These are phyloP conservation scores for Xestia xanthographa DNA, from an alignment of 2,888 invertebrate species.

Conservation along the genomic window DNA sequence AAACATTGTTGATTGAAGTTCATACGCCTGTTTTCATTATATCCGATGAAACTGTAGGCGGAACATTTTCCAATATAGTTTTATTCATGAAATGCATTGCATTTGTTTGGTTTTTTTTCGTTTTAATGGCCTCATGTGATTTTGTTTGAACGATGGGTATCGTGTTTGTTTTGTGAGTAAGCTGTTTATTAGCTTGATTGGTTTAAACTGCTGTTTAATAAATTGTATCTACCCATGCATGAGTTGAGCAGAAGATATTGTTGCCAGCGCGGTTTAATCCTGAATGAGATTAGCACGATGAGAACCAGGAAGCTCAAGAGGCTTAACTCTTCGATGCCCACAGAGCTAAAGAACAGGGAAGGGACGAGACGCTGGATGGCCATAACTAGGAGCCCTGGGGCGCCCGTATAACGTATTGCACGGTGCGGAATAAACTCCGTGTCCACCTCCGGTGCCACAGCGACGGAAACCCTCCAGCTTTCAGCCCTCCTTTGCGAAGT, in stretches of 20 bases:
- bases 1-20: slow-evolving; percentile 68
- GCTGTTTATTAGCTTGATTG: slow-evolving; percentile 3
- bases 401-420: too few relatives aligned
- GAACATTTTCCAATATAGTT: slow-evolving; percentile 45
- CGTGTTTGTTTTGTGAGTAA: slow-evolving; percentile 17
- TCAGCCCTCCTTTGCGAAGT: too few relatives aligned
- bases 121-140: slow-evolving; percentile 6
- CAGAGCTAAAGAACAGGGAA: too few relatives aligned
- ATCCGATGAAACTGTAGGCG: slow-evolving; percentile 40
- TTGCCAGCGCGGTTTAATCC: neutral
- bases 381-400: too few relatives aligned
- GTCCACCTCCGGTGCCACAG: too few relatives aligned
- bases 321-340: neutral
- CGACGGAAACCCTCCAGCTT: neutral
- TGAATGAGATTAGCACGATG: neutral
- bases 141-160: slow-evolving; percentile 18
- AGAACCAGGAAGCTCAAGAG: neutral
- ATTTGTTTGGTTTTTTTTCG: slow-evolving; percentile 23
- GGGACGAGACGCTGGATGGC: too few relatives aligned
- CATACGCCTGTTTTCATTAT: slow-evolving; percentile 47
- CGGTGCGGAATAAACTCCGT: too few relatives aligned
- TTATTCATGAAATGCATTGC: slow-evolving; percentile 50
- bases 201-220: neutral
- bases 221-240: neutral
- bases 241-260: neutral